Evolutionary conservation across 2,113 vertebrate species (phyloP), one percentile per base, ranked within the genome.

Genomic region (Mirza zaza): DNA sequence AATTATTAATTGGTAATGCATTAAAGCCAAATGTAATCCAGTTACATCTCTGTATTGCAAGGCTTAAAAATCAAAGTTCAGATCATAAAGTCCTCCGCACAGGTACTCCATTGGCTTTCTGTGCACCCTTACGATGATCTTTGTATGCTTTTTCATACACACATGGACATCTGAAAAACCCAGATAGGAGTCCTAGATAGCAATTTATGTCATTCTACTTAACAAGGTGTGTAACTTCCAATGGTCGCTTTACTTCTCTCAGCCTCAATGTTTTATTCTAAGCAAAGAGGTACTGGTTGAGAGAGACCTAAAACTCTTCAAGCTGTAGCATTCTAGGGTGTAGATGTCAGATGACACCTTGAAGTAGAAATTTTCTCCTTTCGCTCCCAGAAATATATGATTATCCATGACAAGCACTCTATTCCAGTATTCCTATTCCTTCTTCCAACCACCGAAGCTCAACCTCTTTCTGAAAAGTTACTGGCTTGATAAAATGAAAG

Each of bases 401-500:
- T 76, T 83, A 25, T 45, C 15, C 39, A 50, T 15, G 39, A 59
- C 8, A 70, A 92, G 8, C 5, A 27, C 34, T 90, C 13, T 68
- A 3, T 71, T 84, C 57, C 61, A 6, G 13, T 70, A 50, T 50
- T 86, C 48, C 52, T 79, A 61, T 34, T 21, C 59, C 59, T 27
- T 91, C 1, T 20, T 23, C 36, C 20, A 39, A 52, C 45, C 57
- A 91, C 61, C 9, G 20, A 88, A 81, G 23, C 6, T 96, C 45
- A 89, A 21, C 15, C 52, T 48, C 75, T 96, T 87, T 97, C 77
- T 75, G 94, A 93, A 96, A 98, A 98, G 59, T 97, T 97, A 92
- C 94, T 97, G 93, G 92, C 75, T 98, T 97, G 95, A 97, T 95
- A 96, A 98, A 98, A 98, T 97, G 86, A 97, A 98, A 79, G 83